These are phyloP conservation scores for Valencia hispanica DNA, from an alignment of 2,797 vertebrate species.

Conservation along the genomic window DNA sequence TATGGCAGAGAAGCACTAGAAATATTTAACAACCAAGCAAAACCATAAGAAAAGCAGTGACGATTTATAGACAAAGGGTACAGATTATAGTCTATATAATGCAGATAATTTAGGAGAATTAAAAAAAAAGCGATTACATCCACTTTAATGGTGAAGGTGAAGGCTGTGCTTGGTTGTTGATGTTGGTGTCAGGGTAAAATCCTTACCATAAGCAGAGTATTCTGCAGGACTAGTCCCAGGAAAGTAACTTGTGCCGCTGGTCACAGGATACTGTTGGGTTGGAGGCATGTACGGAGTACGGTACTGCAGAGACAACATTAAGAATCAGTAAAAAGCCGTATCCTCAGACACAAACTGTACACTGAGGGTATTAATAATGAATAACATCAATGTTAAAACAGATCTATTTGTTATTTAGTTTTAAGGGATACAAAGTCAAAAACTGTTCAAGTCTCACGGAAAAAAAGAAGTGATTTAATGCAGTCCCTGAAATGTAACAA, in stretches of 20 bases:
- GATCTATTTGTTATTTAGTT: too few relatives aligned
- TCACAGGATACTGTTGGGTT: slow-evolving; percentile 93
- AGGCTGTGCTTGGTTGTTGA: slow-evolving; percentile 58
- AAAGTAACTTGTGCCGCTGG: slow-evolving; percentile 90
- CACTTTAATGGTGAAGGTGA: background rate
- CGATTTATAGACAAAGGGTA: slow-evolving; percentile 3
- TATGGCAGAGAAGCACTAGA: slow-evolving; percentile 39
- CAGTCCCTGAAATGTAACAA: background rate
- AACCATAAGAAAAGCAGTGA: slow-evolving; percentile 36
- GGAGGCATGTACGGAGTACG: slow-evolving; percentile 90
- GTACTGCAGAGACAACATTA: slow-evolving; percentile 68
- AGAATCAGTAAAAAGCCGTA: background rate
- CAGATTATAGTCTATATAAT: background rate
- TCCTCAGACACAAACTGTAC: background rate
- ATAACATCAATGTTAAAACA: too few relatives aligned
- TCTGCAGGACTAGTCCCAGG: slow-evolving; percentile 92
- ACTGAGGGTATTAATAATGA: too few relatives aligned
- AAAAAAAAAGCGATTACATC: background rate
- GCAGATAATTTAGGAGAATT: background rate
- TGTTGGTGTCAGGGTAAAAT: slow-evolving; percentile 10
- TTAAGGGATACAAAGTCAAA: background rate
- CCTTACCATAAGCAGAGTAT: slow-evolving; percentile 90
- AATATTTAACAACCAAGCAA: slow-evolving; percentile 51
- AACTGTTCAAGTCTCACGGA: background rate
- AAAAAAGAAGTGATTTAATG: background rate